These are phyloP conservation scores for Sycon ciliatum DNA, from an alignment of 37 sponge, comb jelly and placozoan genomes.

Conservation along the genomic window DNA sequence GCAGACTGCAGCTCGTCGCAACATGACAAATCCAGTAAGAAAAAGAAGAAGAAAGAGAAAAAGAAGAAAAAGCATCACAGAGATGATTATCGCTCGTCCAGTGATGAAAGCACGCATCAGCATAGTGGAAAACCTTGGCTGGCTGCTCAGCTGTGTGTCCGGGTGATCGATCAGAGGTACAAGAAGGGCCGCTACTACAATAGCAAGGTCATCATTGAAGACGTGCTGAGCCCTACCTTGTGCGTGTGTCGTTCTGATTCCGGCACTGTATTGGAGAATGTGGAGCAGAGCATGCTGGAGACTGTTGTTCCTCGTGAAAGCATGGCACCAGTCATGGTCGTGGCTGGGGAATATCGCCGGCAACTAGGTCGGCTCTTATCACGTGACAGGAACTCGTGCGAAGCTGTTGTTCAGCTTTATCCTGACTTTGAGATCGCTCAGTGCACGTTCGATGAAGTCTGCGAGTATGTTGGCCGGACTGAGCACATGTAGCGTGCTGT, in stretches of 20 bases:
- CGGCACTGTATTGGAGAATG: conserved; percentile 66
- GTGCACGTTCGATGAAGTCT: conserved; percentile 55
- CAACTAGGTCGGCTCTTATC: conserved; percentile 58
- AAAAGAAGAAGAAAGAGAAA: background rate
- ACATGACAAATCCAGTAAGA: no score
- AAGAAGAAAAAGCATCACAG: conserved; percentile 1
- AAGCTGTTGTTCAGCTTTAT: conserved; percentile 37
- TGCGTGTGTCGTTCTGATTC: conserved; percentile 73
- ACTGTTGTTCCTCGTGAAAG: conserved; percentile 55
- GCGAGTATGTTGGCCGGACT: conserved; percentile 41
- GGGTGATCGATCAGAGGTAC: conserved; percentile 57
- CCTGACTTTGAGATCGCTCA: conserved; percentile 29
- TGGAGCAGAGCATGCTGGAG: conserved; percentile 57
- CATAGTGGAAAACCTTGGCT: conserved; percentile 42
- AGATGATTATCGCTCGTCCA: background rate
- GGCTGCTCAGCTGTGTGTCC: conserved; percentile 53
- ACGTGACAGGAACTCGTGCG: conserved; percentile 28
- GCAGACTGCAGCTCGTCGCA: no score
- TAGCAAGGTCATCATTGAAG: conserved; percentile 53
- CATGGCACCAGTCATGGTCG: conserved; percentile 21
- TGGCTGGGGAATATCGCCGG: conserved; percentile 36
- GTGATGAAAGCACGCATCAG: background rate
- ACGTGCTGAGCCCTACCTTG: conserved; percentile 53
- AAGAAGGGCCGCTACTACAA: conserved; percentile 70
- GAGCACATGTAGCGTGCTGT: no score